Evolutionary conservation across 2,113 vertebrate species (phyloP), one percentile per base, ranked within the genome.

Genomic region (Hemibagrus wyckioides): DNA sequence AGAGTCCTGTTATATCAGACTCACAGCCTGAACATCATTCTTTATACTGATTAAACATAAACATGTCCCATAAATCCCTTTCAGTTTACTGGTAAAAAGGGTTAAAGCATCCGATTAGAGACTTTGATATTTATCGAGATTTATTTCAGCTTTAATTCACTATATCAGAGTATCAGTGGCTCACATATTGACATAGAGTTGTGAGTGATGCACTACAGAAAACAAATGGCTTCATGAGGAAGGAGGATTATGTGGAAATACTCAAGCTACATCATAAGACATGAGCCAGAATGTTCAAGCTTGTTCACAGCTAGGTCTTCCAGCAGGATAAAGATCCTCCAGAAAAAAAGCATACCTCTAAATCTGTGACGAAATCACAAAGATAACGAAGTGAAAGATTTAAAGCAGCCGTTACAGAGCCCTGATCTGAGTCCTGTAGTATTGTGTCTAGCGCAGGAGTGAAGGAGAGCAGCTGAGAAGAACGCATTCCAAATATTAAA

Each of bases 401-500:
- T 36, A 15, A 1, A 30, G 63, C 5, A 3, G n/a, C 63, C 11
- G 15, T 65, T n/a, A 30, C n/a, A 65, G 33, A 65, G n/a, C n/a
- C 63, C 63, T 61, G 59, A 61, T 2, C 25, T 61, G 59, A 61
- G 28, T 61, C 59, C 59, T 2, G 2, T 25, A 28, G 5, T n/a
- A n/a, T n/a, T n/a, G n/a, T n/a, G n/a, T n/a, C n/a, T n/a, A n/a
- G n/a, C n/a, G n/a, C n/a, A n/a, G n/a, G n/a, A n/a, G n/a, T n/a
- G n/a, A n/a, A n/a, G n/a, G n/a, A n/a, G n/a, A n/a, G n/a, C n/a
- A n/a, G n/a, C n/a, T n/a, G n/a, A n/a, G n/a, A n/a, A n/a, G n/a
- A n/a, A n/a, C n/a, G n/a, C n/a, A 48, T 48, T 44, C 50, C 63
- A 23, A 85, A 84, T 54, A 33, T 84, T 48, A 73, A n/a, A 69